Evolutionary conservation across 92 coral and sea anemone genomes (phyloP).

Genomic region (Montipora capitata): DNA sequence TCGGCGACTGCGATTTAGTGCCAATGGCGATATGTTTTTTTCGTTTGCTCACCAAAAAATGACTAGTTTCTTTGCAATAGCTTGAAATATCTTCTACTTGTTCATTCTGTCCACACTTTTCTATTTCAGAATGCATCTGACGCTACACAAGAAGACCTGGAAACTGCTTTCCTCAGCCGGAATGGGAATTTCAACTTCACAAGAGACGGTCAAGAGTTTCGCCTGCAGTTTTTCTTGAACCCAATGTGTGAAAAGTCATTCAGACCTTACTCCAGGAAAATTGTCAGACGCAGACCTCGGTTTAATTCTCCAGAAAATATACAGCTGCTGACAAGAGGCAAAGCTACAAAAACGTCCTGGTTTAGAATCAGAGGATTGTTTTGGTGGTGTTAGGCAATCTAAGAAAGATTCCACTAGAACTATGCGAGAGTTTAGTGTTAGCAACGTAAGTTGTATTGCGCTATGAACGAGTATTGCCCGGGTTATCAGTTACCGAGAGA

Average conservation of each 20-base stretch:
- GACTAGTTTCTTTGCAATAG: too few species aligned
- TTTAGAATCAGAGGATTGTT: constrained; percentile 23
- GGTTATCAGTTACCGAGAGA: too few species aligned
- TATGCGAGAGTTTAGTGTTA: too few species aligned
- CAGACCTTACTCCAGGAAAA: constrained; percentile 63
- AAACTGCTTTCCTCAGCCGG: constrained; percentile 74
- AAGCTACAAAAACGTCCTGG: constrained; percentile 20
- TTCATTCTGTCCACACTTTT: not conserved
- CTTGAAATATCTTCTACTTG: too few species aligned
- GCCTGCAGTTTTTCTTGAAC: constrained; percentile 85
- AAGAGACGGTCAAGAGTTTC: constrained; percentile 66
- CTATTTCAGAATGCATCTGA: constrained; percentile 35
- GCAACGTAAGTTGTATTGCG: too few species aligned
- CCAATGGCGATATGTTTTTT: too few species aligned
- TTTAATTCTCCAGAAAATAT: constrained; percentile 27
- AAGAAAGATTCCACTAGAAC: not conserved
- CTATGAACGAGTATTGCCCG: too few species aligned
- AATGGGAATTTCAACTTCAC: constrained; percentile 81
- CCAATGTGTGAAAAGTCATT: constrained; percentile 83
- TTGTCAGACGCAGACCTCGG: constrained; percentile 60
- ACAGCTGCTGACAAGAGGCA: not conserved
- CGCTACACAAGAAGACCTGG: constrained; percentile 81
- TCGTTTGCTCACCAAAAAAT: too few species aligned
- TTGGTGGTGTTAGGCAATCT: constrained; percentile 8
- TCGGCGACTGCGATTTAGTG: too few species aligned